A percentile compares a stretch with the other conserved stretches of the same genome.
These are phyloP conservation scores for Rhopalosiphum nymphaeae DNA, from an alignment of 2,888 invertebrate species.

Conservation along the genomic window DNA sequence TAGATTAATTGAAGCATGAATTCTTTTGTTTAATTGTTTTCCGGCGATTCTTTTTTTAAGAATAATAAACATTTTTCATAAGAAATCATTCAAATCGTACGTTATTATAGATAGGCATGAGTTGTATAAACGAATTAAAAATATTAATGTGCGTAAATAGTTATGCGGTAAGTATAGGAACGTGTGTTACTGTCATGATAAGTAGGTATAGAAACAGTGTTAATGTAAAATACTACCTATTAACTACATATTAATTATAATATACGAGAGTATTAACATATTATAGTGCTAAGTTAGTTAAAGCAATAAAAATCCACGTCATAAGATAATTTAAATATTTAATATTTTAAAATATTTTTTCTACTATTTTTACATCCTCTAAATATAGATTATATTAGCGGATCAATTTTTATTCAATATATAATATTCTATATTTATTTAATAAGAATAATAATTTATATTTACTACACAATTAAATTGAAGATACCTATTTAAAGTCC, in stretches of 20 bases:
- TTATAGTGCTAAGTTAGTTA: neutral
- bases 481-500: neutral
- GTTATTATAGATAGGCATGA: neutral
- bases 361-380: neutral
- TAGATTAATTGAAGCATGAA: constrained; percentile 26
- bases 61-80: constrained; percentile 3
- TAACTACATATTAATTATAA: neutral
- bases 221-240: neutral
- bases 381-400: neutral
- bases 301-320: neutral
- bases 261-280: neutral
- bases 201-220: neutral
- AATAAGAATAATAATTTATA: neutral
- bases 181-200: neutral
- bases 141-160: neutral
- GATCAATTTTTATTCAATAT: neutral
- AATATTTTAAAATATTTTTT: neutral
- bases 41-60: constrained; percentile 37
- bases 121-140: neutral
- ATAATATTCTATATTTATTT: too few species aligned
- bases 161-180: neutral
- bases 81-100: neutral
- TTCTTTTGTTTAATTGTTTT: constrained; percentile 51
- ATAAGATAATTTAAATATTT: neutral
- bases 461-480: neutral